phyloP scores from a whole-genome alignment of 2,797 vertebrate species.

The Alca torda region DNA sequence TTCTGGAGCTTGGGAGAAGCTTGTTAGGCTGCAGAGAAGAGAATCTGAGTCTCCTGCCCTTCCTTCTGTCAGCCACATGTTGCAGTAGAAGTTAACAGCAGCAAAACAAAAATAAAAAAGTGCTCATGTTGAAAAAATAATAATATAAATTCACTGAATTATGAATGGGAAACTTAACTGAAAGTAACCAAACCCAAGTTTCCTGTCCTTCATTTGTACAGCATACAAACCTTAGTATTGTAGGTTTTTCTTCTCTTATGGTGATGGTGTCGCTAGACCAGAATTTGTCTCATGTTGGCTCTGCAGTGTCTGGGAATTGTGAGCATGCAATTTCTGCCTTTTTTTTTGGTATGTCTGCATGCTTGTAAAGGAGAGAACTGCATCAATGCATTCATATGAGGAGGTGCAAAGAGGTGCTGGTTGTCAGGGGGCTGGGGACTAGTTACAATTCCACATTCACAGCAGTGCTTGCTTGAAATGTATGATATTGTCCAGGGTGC shows the following conservation, averaged over 20 bases:
- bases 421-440: background rate
- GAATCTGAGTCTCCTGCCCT: background rate
- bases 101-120: background rate
- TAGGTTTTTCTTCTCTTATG: background rate
- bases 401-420: background rate
- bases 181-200: background rate
- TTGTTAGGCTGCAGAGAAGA: background rate
- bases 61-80: background rate
- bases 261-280: background rate
- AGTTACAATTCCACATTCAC: background rate
- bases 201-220: background rate
- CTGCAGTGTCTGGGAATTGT: background rate
- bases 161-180: background rate
- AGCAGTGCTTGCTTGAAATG: background rate
- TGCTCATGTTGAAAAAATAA: background rate
- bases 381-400: background rate
- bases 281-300: background rate
- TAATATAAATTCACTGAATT: background rate
- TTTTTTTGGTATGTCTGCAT: background rate
- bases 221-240: background rate
- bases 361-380: background rate
- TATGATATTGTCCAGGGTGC: background rate
- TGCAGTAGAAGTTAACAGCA: background rate
- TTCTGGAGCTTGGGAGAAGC: background rate
- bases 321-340: background rate